Evolutionary conservation across 2,888 invertebrate genomes (phyloP).

Genomic region (Anagyrus pseudococci): DNA sequence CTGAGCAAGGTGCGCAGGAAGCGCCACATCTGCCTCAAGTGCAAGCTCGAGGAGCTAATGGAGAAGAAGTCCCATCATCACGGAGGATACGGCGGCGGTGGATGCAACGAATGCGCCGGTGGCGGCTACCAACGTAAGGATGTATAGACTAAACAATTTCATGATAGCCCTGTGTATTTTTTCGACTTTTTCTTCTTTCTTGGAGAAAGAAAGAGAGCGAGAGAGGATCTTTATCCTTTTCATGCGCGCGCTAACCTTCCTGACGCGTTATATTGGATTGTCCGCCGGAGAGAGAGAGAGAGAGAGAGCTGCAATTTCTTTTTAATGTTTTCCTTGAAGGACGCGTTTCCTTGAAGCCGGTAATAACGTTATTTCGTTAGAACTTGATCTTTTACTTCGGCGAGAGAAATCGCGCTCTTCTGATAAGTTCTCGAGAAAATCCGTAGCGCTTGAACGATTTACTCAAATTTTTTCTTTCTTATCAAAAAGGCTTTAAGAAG

Average conservation of each 20-base stretch:
- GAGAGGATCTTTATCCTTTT: neutral
- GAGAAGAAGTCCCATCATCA: slow-evolving; percentile 5
- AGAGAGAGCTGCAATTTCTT: neutral
- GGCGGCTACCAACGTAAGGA: slow-evolving; percentile 27
- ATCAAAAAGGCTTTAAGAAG: no score
- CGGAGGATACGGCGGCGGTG: slow-evolving; percentile 34
- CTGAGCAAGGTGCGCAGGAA: slow-evolving; percentile 49
- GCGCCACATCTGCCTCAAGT: slow-evolving; percentile 49
- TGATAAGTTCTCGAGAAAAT: no score
- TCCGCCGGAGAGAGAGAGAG: no score
- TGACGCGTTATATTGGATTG: neutral
- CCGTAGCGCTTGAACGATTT: no score
- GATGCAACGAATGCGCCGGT: slow-evolving; percentile 38
- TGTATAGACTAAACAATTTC: no score
- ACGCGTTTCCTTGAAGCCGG: neutral
- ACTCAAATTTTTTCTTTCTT: no score
- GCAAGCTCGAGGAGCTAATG: slow-evolving; percentile 35
- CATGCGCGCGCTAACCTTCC: neutral
- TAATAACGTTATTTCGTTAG: no score
- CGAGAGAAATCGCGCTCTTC: no score
- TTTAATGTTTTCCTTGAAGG: neutral
- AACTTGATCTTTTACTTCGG: no score
- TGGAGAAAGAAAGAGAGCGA: neutral
- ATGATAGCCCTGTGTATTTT: neutral
- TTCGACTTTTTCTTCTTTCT: neutral